These are phyloP conservation scores for Girardia tigrina DNA, from an alignment of 2,888 invertebrate species.

Conservation along the genomic window DNA sequence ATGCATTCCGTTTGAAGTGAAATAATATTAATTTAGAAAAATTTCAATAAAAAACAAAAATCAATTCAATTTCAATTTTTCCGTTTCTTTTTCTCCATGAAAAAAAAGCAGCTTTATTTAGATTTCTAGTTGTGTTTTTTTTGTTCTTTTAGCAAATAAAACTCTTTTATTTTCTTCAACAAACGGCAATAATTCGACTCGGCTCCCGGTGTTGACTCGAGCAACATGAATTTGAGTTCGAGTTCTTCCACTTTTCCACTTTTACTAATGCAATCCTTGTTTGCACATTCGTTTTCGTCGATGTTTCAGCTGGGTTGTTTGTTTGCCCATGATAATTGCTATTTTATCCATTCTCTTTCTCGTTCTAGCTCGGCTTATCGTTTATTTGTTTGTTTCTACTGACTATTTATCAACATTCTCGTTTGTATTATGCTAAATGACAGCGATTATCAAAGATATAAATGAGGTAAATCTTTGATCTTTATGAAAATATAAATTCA, in stretches of 20 bases:
- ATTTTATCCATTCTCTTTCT: constrained; percentile 13
- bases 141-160: not conserved
- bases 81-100: not conserved
- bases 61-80: not conserved
- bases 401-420: constrained; percentile 9
- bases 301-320: not conserved
- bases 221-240: not conserved
- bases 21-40: not conserved
- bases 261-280: constrained; percentile 11
- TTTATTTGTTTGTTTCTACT: not conserved
- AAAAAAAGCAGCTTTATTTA: not conserved
- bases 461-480: not conserved
- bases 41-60: too few species aligned
- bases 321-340: constrained; percentile 23
- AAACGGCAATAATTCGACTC: not conserved
- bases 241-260: not conserved
- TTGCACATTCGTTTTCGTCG: constrained; percentile 15
- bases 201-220: not conserved
- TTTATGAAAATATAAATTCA: not conserved
- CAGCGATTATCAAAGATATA: not conserved
- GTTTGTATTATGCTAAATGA: constrained; percentile 14
- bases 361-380: constrained; percentile 23
- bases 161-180: not conserved
- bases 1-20: not conserved
- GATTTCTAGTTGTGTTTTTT: not conserved